A percentile compares a stretch with the other conserved stretches of the same genome.
Conservation (phyloP, 2,797 vertebrate species). For the Myoxocephalus aenaeus region DNA sequence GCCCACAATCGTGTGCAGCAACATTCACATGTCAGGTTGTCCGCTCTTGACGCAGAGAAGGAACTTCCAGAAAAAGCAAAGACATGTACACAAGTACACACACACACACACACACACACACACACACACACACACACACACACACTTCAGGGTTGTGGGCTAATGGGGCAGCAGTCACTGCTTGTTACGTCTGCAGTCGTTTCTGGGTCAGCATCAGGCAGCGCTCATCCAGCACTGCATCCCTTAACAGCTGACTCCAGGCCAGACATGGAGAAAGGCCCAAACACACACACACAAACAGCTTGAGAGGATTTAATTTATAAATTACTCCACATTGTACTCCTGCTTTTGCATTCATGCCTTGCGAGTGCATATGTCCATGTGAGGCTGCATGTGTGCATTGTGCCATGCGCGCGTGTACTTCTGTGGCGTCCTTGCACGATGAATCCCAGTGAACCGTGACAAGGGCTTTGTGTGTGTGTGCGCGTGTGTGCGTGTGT, state of each 20-base stretch:
- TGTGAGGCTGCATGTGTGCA: slow-evolving; percentile 6
- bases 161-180: slow-evolving; percentile 73
- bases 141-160: slow-evolving; percentile 52
- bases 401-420: background rate
- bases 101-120: background rate
- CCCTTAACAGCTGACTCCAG: slow-evolving; percentile 70
- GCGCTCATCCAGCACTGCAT: slow-evolving; percentile 57
- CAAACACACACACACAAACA: background rate
- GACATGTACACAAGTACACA: background rate
- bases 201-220: slow-evolving; percentile 78
- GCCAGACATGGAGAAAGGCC: slow-evolving; percentile 46
- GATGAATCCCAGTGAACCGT: slow-evolving; percentile 46
- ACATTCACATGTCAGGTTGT: background rate
- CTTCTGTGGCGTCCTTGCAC: slow-evolving; percentile 31
- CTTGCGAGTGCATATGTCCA: background rate
- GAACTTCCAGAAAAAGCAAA: background rate
- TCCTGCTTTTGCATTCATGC: slow-evolving; percentile 17
- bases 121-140: background rate
- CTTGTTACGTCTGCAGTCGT: slow-evolving; percentile 64
- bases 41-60: background rate
- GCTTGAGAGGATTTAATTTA: slow-evolving; percentile 1
- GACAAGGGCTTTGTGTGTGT: slow-evolving; percentile 4
- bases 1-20: background rate
- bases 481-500: no score
- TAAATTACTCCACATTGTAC: slow-evolving; percentile 17